phyloP scores from a whole-genome alignment of 2,797 vertebrate species.

The Remorina albescens region DNA sequence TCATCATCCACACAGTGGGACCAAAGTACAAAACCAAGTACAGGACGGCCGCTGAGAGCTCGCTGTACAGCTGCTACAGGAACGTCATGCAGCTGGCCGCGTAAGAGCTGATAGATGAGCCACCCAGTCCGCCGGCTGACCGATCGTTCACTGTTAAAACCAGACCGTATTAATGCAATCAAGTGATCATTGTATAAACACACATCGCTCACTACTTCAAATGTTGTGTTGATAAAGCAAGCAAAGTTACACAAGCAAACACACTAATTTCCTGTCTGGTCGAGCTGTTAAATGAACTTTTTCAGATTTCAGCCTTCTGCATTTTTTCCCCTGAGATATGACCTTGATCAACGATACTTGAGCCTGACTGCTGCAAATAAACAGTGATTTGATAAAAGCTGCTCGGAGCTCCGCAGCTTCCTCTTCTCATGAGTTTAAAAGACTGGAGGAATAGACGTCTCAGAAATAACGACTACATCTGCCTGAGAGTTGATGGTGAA shows the following conservation, averaged over 20 bases:
- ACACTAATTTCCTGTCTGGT: neutral
- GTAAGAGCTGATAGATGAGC: constrained; percentile 78
- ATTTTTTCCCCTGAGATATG: neutral
- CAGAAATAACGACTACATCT: neutral
- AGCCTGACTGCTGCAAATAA: constrained; percentile 7
- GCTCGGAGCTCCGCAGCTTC: neutral
- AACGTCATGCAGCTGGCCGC: constrained; percentile 92
- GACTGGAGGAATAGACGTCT: constrained; percentile 1
- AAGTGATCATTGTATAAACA: neutral
- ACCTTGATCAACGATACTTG: constrained; percentile 7
- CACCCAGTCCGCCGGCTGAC: neutral
- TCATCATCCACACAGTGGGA: constrained; percentile 97
- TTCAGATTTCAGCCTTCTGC: neutral
- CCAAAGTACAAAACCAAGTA: constrained; percentile 97
- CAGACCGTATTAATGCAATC: neutral
- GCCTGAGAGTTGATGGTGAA: neutral
- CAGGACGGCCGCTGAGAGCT: constrained; percentile 96
- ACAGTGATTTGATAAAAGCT: neutral
- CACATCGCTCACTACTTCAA: neutral
- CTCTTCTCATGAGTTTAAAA: neutral
- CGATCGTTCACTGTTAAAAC: no score
- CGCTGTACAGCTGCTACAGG: constrained; percentile 96
- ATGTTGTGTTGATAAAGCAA: neutral
- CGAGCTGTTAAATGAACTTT: neutral
- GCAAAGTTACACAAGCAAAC: neutral